Conservation (phyloP, 2,113 vertebrate genomes). For the Apaloderma vittatum region DNA sequence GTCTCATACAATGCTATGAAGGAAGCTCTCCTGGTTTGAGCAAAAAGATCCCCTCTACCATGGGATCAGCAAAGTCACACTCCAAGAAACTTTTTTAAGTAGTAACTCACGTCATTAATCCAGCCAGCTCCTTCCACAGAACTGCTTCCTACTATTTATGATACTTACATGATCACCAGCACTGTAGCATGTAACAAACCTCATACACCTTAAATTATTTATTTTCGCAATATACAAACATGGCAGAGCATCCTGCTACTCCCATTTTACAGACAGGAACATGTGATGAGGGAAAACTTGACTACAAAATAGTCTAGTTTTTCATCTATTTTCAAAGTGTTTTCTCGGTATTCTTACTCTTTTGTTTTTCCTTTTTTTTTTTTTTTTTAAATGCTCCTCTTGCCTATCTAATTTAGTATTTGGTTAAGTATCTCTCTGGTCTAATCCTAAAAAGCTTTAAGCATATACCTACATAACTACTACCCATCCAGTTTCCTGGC, state of each 20-base stretch:
- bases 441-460: not conserved
- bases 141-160: not conserved
- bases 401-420: not conserved
- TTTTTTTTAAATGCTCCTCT: not conserved
- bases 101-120: not conserved
- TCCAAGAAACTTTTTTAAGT: conserved; percentile 1
- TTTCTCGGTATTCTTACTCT: not conserved
- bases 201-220: not conserved
- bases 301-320: not conserved
- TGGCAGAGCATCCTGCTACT: not conserved
- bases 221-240: not conserved
- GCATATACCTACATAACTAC: not conserved
- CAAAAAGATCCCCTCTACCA: conserved; percentile 20
- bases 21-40: not conserved
- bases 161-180: not conserved
- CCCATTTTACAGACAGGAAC: not conserved
- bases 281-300: not conserved
- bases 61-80: conserved; percentile 36
- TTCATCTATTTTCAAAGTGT: not conserved
- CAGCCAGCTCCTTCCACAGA: not conserved
- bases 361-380: not conserved
- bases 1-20: conserved; percentile 9
- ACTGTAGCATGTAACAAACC: not conserved
- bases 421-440: not conserved
- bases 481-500: not conserved